Evolutionary conservation across 2,888 invertebrate genomes (phyloP), one percentile per base, ranked within the genome.

Genomic region (Cataglyphis albicans): DNA sequence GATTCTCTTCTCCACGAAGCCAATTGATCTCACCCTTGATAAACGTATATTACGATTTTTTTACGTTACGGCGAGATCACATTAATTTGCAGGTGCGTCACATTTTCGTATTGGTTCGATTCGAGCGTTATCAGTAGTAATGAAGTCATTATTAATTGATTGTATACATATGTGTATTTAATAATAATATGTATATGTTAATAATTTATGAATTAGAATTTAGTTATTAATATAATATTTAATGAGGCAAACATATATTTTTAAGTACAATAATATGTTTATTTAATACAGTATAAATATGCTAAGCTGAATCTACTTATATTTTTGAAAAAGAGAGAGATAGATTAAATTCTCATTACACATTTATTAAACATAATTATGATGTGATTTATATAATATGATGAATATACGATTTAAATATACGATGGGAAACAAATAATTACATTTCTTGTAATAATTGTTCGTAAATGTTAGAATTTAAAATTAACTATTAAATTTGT

Each of bases 1-100:
- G 25, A 6, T 21, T 48, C 18, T 52, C 48, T 52, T 18, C 12
- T 15, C 15, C 21, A 6, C 41, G 29, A 78, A 41, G 64, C 35
- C 48, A 25, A 48, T 44, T 35, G 29, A 76, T 57, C 67, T 57
- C 67, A n/a, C 76, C 29, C 68, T 38, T 18, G 63, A 41, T 29
- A 68, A 68, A 41, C 57, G 68, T 76, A 67, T 41, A 55, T 76
- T 52, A 67, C 75, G 29, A 52, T 67, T 9, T 65, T 55, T 65
- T 65, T 55, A 64, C 32, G 3, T 64, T 25, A 52, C 74, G 18
- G 57, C 18, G 35, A 63, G 32, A 63, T 6, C 44, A 32, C 44
- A 15, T 74, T 63, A 48, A 6, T n/a, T 74, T 10, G 32, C 41
- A 10, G 10, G 21, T 25, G 15, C n/a, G n/a, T 41, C 32, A 18